Percentiles rank a stretch among this genome's conserved stretches.
These are phyloP conservation scores for Antheraea assamensis DNA, from an alignment of 2,888 invertebrate genomes.

Conservation along the genomic window DNA sequence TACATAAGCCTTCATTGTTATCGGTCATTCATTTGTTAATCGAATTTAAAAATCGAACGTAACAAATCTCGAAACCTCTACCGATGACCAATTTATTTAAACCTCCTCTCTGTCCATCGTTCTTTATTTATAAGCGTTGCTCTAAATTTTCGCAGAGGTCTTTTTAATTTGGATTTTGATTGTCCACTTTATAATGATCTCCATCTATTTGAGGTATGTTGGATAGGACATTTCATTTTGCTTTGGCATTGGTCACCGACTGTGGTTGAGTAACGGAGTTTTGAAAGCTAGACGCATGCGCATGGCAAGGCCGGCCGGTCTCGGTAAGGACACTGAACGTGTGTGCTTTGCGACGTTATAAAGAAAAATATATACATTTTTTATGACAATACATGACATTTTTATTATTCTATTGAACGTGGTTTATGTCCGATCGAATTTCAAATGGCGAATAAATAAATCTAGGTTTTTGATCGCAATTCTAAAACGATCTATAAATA, in stretches of 20 bases:
- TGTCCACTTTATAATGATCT: slow-evolving; percentile 34
- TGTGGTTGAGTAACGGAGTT: slow-evolving; percentile 52
- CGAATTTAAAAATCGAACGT: not conserved
- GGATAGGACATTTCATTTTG: slow-evolving; percentile 28
- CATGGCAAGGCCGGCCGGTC: slow-evolving; percentile 62
- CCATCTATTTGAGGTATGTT: slow-evolving; percentile 22
- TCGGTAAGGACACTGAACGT: slow-evolving; percentile 57
- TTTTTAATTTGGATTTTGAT: slow-evolving; percentile 31
- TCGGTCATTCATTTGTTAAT: not conserved
- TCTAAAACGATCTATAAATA: not conserved
- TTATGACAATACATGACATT: slow-evolving; percentile 15
- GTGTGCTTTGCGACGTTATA: slow-evolving; percentile 28
- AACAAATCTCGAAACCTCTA: slow-evolving; percentile 6
- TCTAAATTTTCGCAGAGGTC: slow-evolving; percentile 37
- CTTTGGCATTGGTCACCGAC: slow-evolving; percentile 31
- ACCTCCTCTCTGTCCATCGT: slow-evolving; percentile 29
- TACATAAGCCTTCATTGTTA: slow-evolving; percentile 5
- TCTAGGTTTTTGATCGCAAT: not conserved
- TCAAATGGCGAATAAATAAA: not conserved
- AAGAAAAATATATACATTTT: slow-evolving; percentile 19
- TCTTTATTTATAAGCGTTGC: slow-evolving; percentile 25
- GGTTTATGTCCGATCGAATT: not conserved
- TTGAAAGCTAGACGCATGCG: slow-evolving; percentile 61
- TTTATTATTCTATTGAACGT: not conserved
- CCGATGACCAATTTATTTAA: slow-evolving; percentile 30